Base-by-base conservation (phyloP, 2,888 invertebrate genomes). In the Ethmia dodecea region DNA sequence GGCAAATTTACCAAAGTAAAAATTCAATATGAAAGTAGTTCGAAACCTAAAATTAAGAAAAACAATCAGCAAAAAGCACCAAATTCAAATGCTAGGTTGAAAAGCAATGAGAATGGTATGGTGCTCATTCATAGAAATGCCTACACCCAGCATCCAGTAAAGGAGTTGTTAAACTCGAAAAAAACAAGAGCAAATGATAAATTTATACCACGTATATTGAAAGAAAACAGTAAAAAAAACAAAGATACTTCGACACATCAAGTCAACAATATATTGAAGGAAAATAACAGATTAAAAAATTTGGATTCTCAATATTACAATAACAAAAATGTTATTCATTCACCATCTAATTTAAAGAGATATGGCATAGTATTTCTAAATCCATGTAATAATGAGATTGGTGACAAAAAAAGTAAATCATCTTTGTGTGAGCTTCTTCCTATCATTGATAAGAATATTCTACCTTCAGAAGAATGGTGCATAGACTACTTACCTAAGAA, bases 1-100 rank as follows among this genome's bases (percentile, higher is more conserved):
- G 86, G 86, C 41, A 86, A 78, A 71, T 84, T 81, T 54, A 86
- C 83, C 4, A 84, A 83, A 62, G 86, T 86, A 2, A 86, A 84
- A 58, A 84, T 86, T 28, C 80, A 86, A 40, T 86, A 81, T 52
- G 84, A 84, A 60, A 79, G 66, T 39, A 70, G 59, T 51, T 52
- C 67, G 3, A 57, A 71, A 4, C 55, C 70, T 5, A 78, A 72
- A 62, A 43, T 61, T 30, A 73, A 71, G 52, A 62, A 11, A 15
- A 39, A 29, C 26, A 49, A 45, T 11, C 41, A 51, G 11, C 53
- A 47, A 28, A 39, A 52, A 9, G 55, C 69, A 8, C 54, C 63
- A 50, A 74, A 65, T 52, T 42, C 73, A 3, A 26, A 26, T 26
- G 12, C 26, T 9, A 75, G 70, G 38, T 52, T 80, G 57, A 83